Evolutionary conservation across 2,888 invertebrate species (phyloP).

Genomic region (Pollenia amentaria): DNA sequence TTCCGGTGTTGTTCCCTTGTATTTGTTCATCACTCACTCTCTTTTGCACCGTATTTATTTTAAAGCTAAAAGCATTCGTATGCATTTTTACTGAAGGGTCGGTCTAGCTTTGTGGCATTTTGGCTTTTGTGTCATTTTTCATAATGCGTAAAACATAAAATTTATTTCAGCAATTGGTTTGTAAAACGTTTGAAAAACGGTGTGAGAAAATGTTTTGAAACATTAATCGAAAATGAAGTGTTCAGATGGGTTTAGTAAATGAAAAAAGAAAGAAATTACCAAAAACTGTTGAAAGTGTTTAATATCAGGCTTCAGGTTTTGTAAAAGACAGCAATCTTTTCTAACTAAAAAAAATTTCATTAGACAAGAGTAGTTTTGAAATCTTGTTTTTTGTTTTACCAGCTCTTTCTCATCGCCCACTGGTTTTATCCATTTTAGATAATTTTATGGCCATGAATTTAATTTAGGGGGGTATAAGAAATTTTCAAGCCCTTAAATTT

Average conservation of each 20-base stretch:
- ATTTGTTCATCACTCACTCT: neutral
- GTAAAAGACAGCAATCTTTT: too few relatives aligned
- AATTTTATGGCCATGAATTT: too few relatives aligned
- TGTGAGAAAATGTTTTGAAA: constrained; percentile 58
- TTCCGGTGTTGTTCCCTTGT: constrained; percentile 33
- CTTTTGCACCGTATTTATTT: constrained; percentile 28
- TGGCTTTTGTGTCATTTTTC: constrained; percentile 81
- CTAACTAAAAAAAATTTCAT: too few relatives aligned
- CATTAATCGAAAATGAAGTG: constrained; percentile 63
- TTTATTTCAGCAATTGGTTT: constrained; percentile 71
- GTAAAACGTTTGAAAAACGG: constrained; percentile 56
- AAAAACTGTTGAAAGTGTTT: too few relatives aligned
- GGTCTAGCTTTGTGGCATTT: constrained; percentile 73
- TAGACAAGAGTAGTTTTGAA: too few relatives aligned
- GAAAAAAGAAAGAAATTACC: too few relatives aligned
- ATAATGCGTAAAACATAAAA: constrained; percentile 78
- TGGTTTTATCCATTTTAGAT: too few relatives aligned
- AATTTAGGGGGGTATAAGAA: too few relatives aligned
- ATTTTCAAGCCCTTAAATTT: too few relatives aligned
- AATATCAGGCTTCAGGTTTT: too few relatives aligned
- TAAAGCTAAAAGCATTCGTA: constrained; percentile 62
- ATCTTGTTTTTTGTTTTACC: too few relatives aligned
- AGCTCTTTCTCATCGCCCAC: too few relatives aligned
- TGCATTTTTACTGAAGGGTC: constrained; percentile 38
- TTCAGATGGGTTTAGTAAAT: neutral